These are phyloP conservation scores for Mobula hypostoma DNA, from an alignment of 2,113 vertebrate species.

Conservation along the genomic window DNA sequence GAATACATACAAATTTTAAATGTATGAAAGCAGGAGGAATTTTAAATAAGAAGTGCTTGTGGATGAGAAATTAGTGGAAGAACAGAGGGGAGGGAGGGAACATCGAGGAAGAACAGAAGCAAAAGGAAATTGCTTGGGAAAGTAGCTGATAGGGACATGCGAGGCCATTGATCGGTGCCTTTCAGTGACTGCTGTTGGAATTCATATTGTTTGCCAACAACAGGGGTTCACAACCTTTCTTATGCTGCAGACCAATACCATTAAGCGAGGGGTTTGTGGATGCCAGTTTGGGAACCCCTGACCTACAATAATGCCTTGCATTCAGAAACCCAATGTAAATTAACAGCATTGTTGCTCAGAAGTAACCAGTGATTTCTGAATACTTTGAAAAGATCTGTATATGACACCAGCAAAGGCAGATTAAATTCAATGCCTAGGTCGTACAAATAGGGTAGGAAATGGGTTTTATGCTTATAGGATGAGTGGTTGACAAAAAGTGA, in stretches of 20 bases:
- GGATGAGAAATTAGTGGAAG: background rate
- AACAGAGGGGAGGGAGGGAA: no score
- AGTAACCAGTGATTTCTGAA: background rate
- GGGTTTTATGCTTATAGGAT: background rate
- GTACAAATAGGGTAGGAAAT: background rate
- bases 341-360: background rate
- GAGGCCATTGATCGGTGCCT: background rate
- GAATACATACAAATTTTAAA: constrained; percentile 16
- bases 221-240: no score
- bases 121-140: background rate
- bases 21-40: background rate
- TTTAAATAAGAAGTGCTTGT: background rate
- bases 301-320: background rate
- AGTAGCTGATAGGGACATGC: no score
- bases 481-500: background rate
- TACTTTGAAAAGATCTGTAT: background rate
- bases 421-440: background rate
- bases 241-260: no score
- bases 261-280: no score
- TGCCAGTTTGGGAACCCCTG: no score
- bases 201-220: background rate
- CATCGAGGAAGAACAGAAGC: background rate
- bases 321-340: background rate
- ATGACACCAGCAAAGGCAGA: background rate
- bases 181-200: background rate